Percentiles rank a stretch among this genome's conserved stretches.
Conservation (phyloP, 1,140 invertebrate species). For the fruit fly (Drosophila melanogaster) region Release_6_plus_ISO1_MT NT_033777.3:7498001-7498500, state of each 20-base stretch:
- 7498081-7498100: background rate
- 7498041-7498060: constrained; percentile 5
- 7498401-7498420: constrained; percentile 59
- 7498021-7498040: background rate
- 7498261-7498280: constrained; percentile 18
- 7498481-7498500: background rate
- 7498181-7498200: background rate
- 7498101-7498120: constrained; percentile 3
- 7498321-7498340: constrained; percentile 20
- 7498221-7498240: constrained; percentile 3
- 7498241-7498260: background rate
- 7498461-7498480: constrained; percentile 23
- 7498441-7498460: constrained; percentile 12
- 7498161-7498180: constrained; percentile 17
- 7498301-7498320: constrained; percentile 31
- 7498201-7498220: constrained; percentile 19
- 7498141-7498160: background rate
- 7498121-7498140: constrained; percentile 9
- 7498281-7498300: constrained; percentile 13
- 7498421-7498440: constrained; percentile 2
- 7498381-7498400: constrained; percentile 9
- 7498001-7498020: background rate
- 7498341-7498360: constrained; percentile 10
- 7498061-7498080: constrained; percentile 3
- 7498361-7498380: constrained; percentile 25